Evolutionary conservation across 2,113 vertebrate species (phyloP).

Genomic region (Nibea coibor): DNA sequence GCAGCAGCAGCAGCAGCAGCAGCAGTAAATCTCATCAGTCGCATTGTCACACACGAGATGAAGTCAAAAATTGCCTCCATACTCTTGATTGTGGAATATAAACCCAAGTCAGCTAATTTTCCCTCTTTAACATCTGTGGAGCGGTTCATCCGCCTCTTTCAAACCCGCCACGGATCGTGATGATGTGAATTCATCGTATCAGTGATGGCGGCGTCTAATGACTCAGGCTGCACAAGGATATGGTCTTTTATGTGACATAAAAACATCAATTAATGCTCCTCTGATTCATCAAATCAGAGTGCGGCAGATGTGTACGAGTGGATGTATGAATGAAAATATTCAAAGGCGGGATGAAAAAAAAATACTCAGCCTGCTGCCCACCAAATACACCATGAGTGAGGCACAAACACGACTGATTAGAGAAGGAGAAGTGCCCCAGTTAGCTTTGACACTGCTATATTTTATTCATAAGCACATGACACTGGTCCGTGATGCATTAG

Average conservation of each 20-base stretch:
- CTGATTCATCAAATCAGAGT: conserved; percentile 1
- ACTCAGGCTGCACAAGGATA: neutral
- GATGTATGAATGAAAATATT: conserved; percentile 28
- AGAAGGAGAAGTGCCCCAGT: conserved; percentile 64
- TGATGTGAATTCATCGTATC: conserved; percentile 26
- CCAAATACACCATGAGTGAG: neutral
- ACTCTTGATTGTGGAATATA: conserved; percentile 14
- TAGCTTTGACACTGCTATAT: conserved; percentile 69
- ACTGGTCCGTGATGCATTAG: conserved; percentile 43
- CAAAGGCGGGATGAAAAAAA: conserved; percentile 17
- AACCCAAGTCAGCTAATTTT: conserved; percentile 14
- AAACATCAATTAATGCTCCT: conserved; percentile 15
- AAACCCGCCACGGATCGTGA: neutral
- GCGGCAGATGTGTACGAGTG: neutral
- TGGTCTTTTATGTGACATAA: conserved; percentile 9
- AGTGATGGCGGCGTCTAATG: conserved; percentile 11
- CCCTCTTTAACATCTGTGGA: conserved; percentile 6
- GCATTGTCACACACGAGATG: conserved; percentile 24
- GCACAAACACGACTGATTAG: conserved; percentile 3
- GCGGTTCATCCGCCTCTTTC: conserved; percentile 13
- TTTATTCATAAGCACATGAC: conserved; percentile 79
- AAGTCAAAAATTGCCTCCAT: conserved; percentile 41
- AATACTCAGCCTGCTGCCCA: conserved; percentile 3
- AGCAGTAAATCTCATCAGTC: conserved; percentile 33
- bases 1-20: conserved; percentile 3